Evolutionary conservation across 2,888 invertebrate species (phyloP).

Genomic region (Sabatieria punctata): DNA sequence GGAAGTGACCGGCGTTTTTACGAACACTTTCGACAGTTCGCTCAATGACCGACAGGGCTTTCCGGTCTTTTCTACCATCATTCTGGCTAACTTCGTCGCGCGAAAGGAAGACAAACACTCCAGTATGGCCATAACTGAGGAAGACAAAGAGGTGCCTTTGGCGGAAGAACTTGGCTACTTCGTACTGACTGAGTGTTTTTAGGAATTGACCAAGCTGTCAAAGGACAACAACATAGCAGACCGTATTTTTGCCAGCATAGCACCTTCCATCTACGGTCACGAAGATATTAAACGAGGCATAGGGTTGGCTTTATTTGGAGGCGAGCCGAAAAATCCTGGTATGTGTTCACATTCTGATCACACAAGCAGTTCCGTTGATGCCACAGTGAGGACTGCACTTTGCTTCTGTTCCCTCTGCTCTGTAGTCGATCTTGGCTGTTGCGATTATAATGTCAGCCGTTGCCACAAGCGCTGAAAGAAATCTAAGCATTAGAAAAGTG

Average conservation of each 20-base stretch:
- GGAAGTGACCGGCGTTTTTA: constrained; percentile 64
- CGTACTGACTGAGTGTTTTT: too few species aligned
- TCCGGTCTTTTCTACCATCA: constrained; percentile 92
- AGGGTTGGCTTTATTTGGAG: constrained; percentile 83
- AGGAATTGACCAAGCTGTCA: constrained; percentile 24
- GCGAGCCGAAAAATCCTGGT: constrained; percentile 91
- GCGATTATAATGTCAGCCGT: too few species aligned
- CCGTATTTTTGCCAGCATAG: constrained; percentile 70
- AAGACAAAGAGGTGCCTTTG: constrained; percentile 72
- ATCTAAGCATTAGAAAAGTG: too few species aligned
- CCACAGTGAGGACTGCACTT: not conserved
- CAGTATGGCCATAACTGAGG: constrained; percentile 79
- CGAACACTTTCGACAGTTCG: constrained; percentile 92
- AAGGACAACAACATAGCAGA: constrained; percentile 25
- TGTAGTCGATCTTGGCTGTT: not conserved
- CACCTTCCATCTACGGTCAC: constrained; percentile 93
- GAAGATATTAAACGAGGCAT: constrained; percentile 83
- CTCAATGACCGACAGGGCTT: constrained; percentile 80
- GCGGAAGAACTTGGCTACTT: too few species aligned
- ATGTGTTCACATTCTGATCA: constrained; percentile 16
- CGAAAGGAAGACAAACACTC: constrained; percentile 86
- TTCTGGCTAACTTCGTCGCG: constrained; percentile 81
- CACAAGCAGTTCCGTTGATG: not conserved
- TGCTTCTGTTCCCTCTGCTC: not conserved
- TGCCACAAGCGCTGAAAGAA: not conserved